Evolutionary conservation across 2,113 vertebrate species (phyloP).

Genomic region (Tragelaphus strepsiceros): DNA sequence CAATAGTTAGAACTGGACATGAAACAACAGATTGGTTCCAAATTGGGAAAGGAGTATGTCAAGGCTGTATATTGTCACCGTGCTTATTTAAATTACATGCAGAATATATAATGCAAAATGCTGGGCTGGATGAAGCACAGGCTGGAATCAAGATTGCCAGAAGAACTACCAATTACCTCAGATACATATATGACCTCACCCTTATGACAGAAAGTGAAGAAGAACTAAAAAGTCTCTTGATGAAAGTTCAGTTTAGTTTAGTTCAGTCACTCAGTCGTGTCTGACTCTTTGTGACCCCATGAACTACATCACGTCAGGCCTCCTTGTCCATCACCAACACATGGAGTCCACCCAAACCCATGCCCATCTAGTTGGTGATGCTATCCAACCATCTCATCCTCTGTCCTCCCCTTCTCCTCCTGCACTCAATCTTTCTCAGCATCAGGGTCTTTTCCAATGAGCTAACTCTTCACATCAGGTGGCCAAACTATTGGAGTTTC

Average conservation of each 20-base stretch:
- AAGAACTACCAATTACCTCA: neutral
- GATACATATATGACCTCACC: neutral
- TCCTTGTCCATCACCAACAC: too few species aligned
- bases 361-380: too few species aligned
- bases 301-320: too few species aligned
- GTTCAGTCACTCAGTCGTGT: too few species aligned
- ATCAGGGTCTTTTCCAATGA: too few species aligned
- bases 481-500: too few species aligned
- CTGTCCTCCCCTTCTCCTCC: too few species aligned
- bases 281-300: too few species aligned
- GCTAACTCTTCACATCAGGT: too few species aligned
- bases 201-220: neutral
- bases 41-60: neutral
- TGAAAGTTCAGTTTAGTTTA: neutral
- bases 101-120: neutral
- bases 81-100: neutral
- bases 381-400: too few species aligned
- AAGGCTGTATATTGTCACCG: neutral
- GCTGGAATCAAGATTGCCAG: neutral
- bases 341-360: too few species aligned
- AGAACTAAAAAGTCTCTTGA: neutral
- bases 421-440: too few species aligned
- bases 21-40: neutral
- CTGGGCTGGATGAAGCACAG: neutral
- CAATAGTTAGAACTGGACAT: neutral